Base-by-base conservation (phyloP, 2,888 invertebrate genomes). In the Hesperia comma region DNA sequence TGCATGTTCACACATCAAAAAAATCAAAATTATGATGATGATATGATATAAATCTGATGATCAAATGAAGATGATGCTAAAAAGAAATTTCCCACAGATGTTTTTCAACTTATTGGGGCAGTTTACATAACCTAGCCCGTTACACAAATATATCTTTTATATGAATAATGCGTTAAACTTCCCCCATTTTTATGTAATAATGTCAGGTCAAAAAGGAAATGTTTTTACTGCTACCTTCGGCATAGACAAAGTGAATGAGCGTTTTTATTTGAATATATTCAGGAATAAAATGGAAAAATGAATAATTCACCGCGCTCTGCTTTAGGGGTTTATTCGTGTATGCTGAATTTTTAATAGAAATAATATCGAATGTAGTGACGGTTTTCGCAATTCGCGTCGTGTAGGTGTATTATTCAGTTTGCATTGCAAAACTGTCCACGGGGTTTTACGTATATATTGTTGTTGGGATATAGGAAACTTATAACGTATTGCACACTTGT, bases 201-300 rank as follows among this genome's bases (percentile, higher is more conserved):
- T 55, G 55, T 63, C 55, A 55, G 63, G 43, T 63, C 46, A 37
- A 63, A 62, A 19, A 21, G 14, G 51, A 61, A 40, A 51, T 49
- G 61, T 61, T 61, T 26, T 51, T n/a, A 37, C 33, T 12, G 10
- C 53, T 37, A 53, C 61, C 61, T 40, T 40, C 53, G 19, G 53
- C 15, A 32, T 58, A 57, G 57, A 56, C 53, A 49, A n/a, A 32
- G 43, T 51, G 58, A 58, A 58, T 33, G 51, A 51, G 26, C 51
- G 51, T 53, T 66, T 66, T 54, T 66, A 43, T 66, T 60, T 66
- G 64, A 66, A 64, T 58, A 64, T 54, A 66, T 66, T 43, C 64
- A 54, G 57, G 60, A 60, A 60, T 66, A 53, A 63, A 64, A 64
- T 41, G 57, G 32, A 58, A 53, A 53, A 64, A 66, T 66, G 66